Base-by-base conservation (phyloP, 2,113 vertebrate species). In the Sterna hirundo region DNA sequence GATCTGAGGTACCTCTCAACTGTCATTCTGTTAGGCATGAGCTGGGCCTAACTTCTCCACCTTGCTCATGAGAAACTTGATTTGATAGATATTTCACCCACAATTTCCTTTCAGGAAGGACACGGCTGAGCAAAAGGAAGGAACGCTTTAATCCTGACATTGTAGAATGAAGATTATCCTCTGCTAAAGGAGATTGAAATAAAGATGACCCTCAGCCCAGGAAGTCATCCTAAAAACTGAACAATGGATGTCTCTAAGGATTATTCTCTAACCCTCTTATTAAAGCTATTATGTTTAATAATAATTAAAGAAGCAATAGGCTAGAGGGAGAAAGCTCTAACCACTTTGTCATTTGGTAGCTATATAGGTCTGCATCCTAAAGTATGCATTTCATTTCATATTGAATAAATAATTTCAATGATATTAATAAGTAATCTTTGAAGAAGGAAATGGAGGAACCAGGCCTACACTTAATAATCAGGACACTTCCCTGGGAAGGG, bases 341-440 rank as follows among this genome's bases (percentile, higher is more conserved):
- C 21, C 23, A 64, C 47, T 91, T 84, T 72, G 75, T 93, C 78
- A 93, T 85, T 88, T 85, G 30, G 44, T 66, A 94, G 74, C 58
- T 96, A 87, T 77, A 40, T 16, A 94, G 25, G 21, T 72, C 88
- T 87, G 30, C 66, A 72, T 83, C 68, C 40, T 46, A 58, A 96
- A 91, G 42, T 29, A 80, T 51, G 40, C 58, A 69, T 84, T 96
- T 90, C 13, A 69, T 75, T 96, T 83, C 40, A n/a, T 26, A 61
- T 29, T 91, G 82, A 94, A 95, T 78, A 94, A 95, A 82, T 89
- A 93, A 82, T 91, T 94, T 71, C 42, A 82, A 27, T 46, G 78
- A 81, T 83, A 80, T 38, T 91, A 84, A 82, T 47, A 94, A 86
- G n/a, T 4, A 60, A 65, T 52, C 70, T 54, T 94, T 79, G 60